Evolutionary conservation across 1,140 invertebrate genomes (phyloP), one percentile per base, ranked within the genome.

Genomic region (Neoseiulus cucumeris): DNA sequence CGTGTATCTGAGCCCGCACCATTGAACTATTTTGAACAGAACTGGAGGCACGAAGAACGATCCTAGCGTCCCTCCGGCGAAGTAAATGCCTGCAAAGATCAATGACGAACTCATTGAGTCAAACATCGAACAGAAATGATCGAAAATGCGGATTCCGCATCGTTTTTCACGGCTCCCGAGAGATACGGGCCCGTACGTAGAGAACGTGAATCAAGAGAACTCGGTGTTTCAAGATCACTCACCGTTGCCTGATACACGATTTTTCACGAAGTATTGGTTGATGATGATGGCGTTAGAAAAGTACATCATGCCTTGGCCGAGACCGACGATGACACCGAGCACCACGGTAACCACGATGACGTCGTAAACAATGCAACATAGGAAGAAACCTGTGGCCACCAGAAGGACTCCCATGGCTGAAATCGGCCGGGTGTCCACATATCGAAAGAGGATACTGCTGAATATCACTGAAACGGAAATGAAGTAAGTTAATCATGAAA

Each of bases 271-370:
- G 22, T 59, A 59, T 25, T 59, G 51, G 33, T 59, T 59, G 51
- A 59, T 59, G 14, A 59, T 59, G 51, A 59, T 59, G 22, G 51
- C 51, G 22, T 59, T 59, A 20, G 51, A 59, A 33, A 59, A 59
- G 22, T 59, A 59, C 51, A 59, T 59, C 51, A 59, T 59, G 1
- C 51, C 51, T 25, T 59, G 51, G 22, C 51, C 51, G 51, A 59
- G 51, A 9, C 51, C 51, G 14, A 59, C 51, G 9, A 59, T 33
- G 22, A 59, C 51, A 9, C 51, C 51, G 17, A 59, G 51, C 17
- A 59, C 51, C 6, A 59, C 22, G 14, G 51, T 59, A 17, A 59
- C 51, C 12, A 59, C 22, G 1, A 33, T 59, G 2, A 59, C 51
- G 51, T 59, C 25, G 33, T 59, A 59, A 9, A 59, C 22, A 12